Base-by-base conservation (phyloP, 2,797 vertebrate species). In the Microctenopoma lineatum region DNA sequence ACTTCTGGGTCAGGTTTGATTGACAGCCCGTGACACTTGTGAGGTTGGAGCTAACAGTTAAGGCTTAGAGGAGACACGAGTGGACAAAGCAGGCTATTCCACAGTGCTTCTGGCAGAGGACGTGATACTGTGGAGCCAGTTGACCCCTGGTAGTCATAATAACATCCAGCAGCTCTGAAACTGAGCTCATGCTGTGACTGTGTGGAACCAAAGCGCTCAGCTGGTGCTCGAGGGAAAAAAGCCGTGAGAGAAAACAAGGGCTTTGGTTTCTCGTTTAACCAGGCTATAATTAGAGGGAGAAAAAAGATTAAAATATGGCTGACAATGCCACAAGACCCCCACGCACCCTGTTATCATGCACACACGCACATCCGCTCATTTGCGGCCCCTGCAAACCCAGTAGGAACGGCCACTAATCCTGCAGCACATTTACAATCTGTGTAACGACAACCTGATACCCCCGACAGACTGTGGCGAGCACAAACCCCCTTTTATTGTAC, bases 381-480 rank as follows among this genome's bases (percentile, higher is more conserved):
- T 71, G 70, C 50, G 51, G 64, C 42, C 46, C 41, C 54, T 13
- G 57, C 59, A 62, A 80, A 80, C 79, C 73, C 84, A 63, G 83
- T 80, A 78, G 88, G 81, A 34, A 76, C 13, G 16, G 46, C 57
- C 60, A 73, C 85, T 88, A 90, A 89, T 89, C 86, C 87, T 73
- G 72, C 83, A 56, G 86, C 87, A 86, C 79, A 79, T 90, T 89
- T 84, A 81, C 88, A 92, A 86, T 89, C 85, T 78, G 81, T 87
- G 84, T 85, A 89, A 84, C 36, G 61, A 89, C 84, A 90, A 93
- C 85, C 80, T 53, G 90, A 92, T 90, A 89, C 79, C 80, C 91
- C 79, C 81, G 32, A 53, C 64, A 86, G 76, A 77, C 77, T 34
- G 1, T 7, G 6, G 55, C 52, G 0, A 62, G 67, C 75, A 63